Base-by-base conservation (phyloP, 37 sponge, comb jelly and placozoan genomes). In the Bolinopsis microptera region DNA sequence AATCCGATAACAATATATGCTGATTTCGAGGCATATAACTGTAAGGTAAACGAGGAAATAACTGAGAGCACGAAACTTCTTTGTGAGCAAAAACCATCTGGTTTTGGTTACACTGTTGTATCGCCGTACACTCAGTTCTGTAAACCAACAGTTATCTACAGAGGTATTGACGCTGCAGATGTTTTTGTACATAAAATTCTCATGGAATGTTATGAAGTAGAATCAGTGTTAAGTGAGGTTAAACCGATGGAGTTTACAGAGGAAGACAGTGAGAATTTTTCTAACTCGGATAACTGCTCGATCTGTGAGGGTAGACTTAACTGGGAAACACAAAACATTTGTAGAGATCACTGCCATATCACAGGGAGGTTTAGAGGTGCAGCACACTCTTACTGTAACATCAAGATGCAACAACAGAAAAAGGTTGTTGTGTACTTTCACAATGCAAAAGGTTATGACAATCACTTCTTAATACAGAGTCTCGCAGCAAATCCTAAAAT, bases 371-470 rank as follows among this genome's bases (percentile, higher is more conserved):
- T 77, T 77, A 26, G 80, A 35, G 80, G 80, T 33, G 80, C 80
- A 16, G 80, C 80, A 33, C 80, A 77, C 32, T 0, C 26, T 9
- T 16, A 34, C 22, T 77, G 80, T 33, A 77, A 77, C 18, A 1
- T 77, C 3, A 77, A 22, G 33, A 32, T 32, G 33, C 80, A 77
- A 34, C 35, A 33, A 34, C 80, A 77, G 22, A 32, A 25, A 32
- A 28, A 33, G 32, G 21, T 34, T 1, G 3, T 32, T 16, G 32
- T 77, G 0, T 77, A 34, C 32, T 77, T 77, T 77, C 80, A 77
- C 32, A 77, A 77, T 18, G 80, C 80, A 16, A 77, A 77, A 77
- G 80, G 80, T 2, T 77, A 77, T 34, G 80, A 77, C 21, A 77
- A 77, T 18, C 80, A 77, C 18, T 77, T 77, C 35, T 1, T 77